Evolutionary conservation across 2,888 invertebrate species (phyloP), one percentile per base, ranked within the genome.

Genomic region (Empis livida): DNA sequence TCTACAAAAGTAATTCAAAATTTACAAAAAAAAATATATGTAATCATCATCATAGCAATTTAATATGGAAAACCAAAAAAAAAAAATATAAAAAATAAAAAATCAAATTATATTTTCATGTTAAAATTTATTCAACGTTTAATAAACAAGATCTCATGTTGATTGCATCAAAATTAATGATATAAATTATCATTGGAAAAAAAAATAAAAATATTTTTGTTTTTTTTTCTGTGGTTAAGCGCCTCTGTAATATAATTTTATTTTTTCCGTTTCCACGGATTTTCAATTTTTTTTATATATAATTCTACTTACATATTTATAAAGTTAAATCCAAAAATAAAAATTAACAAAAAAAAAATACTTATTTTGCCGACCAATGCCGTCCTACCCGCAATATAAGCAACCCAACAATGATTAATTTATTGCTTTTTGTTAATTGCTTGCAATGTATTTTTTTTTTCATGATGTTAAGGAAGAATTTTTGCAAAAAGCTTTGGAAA

Each of bases 121-220:
- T 58, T 35, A 56, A 57, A 55, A 58, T 57, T 57, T 58, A 57
- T 55, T 55, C 59, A 64, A 57, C 64, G 63, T 62, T 64, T 64
- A 64, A 61, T 64, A 64, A 63, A 64, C 63, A 64, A 63, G 64
- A 63, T 64, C 60, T 59, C 63, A 61, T 61, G 61, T 64, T 64
- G 64, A 62, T 64, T 63, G 61, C 59, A 60, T 56, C 63, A 64
- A 64, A n/a, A 63, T 64, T 63, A 64, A 62, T 60, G 59, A 61
- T 60, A 63, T 64, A 63, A 63, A 63, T 64, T 63, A 63, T 62
- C 59, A 51, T 53, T 51, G 46, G 45, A 37, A 48, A 50, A 43
- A 45, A 47, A 50, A 47, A 46, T 40, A 39, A 45, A 49, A 47
- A 47, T 49, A 45, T 49, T 44, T 43, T 39, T n/a, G n/a, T n/a